A percentile compares a stretch with the other conserved stretches of the same genome.
Conservation (phyloP, 2,113 vertebrate species). For the Psittacula cyanocephala region DNA sequence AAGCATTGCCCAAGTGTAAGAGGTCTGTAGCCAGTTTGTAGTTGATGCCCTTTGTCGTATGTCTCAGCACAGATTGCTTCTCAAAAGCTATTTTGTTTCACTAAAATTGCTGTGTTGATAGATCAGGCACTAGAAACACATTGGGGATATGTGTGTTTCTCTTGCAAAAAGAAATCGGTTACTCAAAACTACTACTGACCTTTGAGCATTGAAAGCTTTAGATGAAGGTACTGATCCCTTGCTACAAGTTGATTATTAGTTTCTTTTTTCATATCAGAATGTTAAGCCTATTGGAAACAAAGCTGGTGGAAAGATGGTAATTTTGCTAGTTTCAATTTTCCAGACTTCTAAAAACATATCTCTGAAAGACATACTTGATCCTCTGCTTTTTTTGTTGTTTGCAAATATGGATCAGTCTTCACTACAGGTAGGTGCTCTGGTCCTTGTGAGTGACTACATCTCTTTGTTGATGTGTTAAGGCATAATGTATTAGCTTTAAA, state of each 20-base stretch:
- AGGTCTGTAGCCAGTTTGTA: not conserved
- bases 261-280: not conserved
- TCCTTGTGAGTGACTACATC: not conserved
- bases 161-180: not conserved
- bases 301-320: not conserved
- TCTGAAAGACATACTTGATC: not conserved
- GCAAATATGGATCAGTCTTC: not conserved
- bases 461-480: not conserved
- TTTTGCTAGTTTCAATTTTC: not conserved
- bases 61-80: not conserved
- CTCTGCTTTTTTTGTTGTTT: not conserved
- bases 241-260: not conserved
- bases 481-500: not conserved
- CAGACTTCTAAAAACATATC: not conserved
- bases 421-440: not conserved
- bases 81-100: not conserved
- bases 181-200: not conserved
- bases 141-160: not conserved
- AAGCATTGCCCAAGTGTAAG: not conserved
- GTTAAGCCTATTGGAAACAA: not conserved
- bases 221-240: not conserved
- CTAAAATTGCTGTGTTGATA: not conserved
- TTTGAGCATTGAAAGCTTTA: not conserved
- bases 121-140: not conserved
- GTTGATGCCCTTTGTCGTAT: not conserved